phyloP scores from a whole-genome alignment of 2,113 vertebrate genomes.

The Ivindomyrus marchei region DNA sequence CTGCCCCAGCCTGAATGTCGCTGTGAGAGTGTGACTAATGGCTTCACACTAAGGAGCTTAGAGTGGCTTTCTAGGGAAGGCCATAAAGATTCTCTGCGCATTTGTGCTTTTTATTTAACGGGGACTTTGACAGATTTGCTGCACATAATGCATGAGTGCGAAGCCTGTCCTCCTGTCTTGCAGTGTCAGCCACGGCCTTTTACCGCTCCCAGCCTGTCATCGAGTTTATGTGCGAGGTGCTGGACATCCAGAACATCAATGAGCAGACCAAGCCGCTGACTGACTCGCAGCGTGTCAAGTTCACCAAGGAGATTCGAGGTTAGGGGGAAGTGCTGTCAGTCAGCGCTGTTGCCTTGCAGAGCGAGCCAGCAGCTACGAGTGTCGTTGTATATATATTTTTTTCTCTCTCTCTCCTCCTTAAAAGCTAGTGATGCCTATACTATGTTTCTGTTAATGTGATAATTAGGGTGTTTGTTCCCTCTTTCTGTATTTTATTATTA shows the following conservation, averaged over 20 bases:
- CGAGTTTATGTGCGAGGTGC: constrained; percentile 98
- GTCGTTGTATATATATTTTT: background rate
- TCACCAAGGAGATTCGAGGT: constrained; percentile 99
- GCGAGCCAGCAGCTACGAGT: background rate
- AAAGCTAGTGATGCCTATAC: background rate
- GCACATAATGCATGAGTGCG: background rate
- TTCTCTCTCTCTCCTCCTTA: too few relatives aligned
- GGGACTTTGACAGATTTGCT: background rate
- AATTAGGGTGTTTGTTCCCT: background rate
- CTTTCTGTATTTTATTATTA: background rate
- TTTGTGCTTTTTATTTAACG: background rate
- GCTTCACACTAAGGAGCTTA: background rate
- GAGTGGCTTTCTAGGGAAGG: background rate
- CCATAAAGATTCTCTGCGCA: background rate
- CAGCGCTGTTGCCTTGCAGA: background rate
- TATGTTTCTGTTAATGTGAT: background rate
- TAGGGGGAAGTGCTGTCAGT: constrained; percentile 21
- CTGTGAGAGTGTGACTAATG: background rate
- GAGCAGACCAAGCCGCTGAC: constrained; percentile 97
- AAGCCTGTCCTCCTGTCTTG: constrained; percentile 18
- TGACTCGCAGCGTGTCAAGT: constrained; percentile 96
- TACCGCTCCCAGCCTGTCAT: constrained; percentile 97
- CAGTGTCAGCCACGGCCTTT: constrained; percentile 96
- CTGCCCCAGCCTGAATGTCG: background rate
- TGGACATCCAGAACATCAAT: constrained; percentile 97